Evolutionary conservation across 1,140 invertebrate genomes (phyloP), one percentile per base, ranked within the genome.

Genomic region (Ganaspis sp.): DNA sequence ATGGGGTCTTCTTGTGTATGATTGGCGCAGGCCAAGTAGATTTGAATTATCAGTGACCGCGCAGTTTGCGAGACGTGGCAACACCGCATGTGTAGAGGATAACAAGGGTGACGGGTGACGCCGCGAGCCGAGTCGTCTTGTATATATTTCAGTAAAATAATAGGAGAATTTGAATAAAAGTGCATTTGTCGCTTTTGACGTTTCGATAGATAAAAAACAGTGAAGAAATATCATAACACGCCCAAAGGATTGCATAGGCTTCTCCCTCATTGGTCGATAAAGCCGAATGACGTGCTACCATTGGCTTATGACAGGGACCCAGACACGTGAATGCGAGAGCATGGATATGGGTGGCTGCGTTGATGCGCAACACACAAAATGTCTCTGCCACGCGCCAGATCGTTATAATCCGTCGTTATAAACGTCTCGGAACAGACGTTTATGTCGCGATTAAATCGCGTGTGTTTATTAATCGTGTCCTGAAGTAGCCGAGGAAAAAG

Each of bases 291-390:
- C 90, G 90, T 91, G 88, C 90, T 49, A 49, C 45, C 15, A 49
- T 49, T 49, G 45, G 45, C 45, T 49, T 49, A 49, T 90, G 89
- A 89, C 69, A 72, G 80, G 86, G 83, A 80, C 86, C 87, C 87
- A 86, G 89, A 92, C 90, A 92, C 90, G 91, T 92, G 90, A 91
- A 90, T 89, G 88, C 86, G 88, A 86, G 86, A 88, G 90, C 90
- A 90, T 91, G 90, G 90, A 89, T n/a, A n/a, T 88, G 88, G 21
- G 45, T 49, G 45, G 9, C 54, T 26, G 21, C 9, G 23, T 89
- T 89, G 89, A 88, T 91, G 89, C 90, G 90, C 90, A 86, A 85
- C 87, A 87, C 88, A 86, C 85, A 88, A 90, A 89, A 90, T 90
- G 88, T 89, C 86, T 87, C 88, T 88, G 88, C 87, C 87, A 90